Conservation (phyloP, 1,140 invertebrate genomes). For the Hermetia illucens region DNA sequence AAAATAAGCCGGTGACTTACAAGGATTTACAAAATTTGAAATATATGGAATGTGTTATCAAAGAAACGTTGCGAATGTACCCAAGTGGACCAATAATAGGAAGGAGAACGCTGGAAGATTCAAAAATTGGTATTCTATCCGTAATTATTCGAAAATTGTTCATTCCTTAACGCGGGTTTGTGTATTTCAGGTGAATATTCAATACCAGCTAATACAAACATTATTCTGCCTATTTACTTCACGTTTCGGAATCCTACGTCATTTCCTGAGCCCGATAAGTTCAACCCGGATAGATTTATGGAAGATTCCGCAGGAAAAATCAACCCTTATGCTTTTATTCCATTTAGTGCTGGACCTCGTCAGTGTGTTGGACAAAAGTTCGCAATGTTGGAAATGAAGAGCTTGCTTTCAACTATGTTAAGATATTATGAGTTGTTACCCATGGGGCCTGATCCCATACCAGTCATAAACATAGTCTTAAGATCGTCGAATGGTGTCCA, state of each 20-base stretch:
- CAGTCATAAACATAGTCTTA: background rate
- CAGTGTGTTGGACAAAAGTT: slow-evolving; percentile 19
- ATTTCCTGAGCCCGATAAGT: slow-evolving; percentile 39
- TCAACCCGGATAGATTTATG: slow-evolving; percentile 44
- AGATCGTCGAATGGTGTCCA: slow-evolving; percentile 1
- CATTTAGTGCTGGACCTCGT: slow-evolving; percentile 30
- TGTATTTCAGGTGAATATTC: slow-evolving; percentile 15
- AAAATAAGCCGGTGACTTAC: slow-evolving; percentile 21
- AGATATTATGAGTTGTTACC: slow-evolving; percentile 10
- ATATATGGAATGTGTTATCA: slow-evolving; percentile 46
- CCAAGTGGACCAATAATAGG: slow-evolving; percentile 47
- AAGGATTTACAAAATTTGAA: slow-evolving; percentile 36
- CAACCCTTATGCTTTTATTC: slow-evolving; percentile 36
- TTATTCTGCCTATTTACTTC: slow-evolving; percentile 21
- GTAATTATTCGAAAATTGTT: background rate
- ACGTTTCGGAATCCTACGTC: slow-evolving; percentile 34
- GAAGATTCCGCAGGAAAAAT: slow-evolving; percentile 33
- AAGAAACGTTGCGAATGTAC: slow-evolving; percentile 40
- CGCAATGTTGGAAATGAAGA: slow-evolving; percentile 27
- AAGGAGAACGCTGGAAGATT: slow-evolving; percentile 30
- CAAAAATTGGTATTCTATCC: slow-evolving; percentile 1
- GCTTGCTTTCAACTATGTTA: slow-evolving; percentile 18
- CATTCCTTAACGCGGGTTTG: slow-evolving; percentile 2
- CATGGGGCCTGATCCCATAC: background rate
- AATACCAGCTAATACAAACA: slow-evolving; percentile 20